A percentile compares a stretch with the other conserved stretches of the same genome.
Evolutionary conservation across 2,113 vertebrate genomes (phyloP).

Genomic region (Nycticryphes semicollaris): DNA sequence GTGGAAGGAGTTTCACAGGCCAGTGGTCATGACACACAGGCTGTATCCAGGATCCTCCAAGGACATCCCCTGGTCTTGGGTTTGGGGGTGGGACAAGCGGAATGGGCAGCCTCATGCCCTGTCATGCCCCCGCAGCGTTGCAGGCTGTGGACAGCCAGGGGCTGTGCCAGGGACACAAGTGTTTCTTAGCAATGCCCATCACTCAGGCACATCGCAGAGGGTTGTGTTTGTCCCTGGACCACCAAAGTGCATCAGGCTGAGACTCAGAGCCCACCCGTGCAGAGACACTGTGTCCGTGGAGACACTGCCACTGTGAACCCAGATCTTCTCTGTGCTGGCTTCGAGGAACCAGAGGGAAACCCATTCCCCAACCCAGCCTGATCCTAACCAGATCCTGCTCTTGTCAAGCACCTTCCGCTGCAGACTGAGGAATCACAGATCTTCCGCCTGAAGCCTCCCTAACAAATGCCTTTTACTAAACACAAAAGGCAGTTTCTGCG

Average conservation of each 20-base stretch:
- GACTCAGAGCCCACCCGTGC: accelerated
- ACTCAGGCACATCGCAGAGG: accelerated
- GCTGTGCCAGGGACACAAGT: accelerated
- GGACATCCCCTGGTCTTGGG: accelerated
- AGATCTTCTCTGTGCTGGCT: neutral
- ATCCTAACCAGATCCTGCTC: neutral
- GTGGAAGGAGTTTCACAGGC: neutral
- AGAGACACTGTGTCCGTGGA: neutral
- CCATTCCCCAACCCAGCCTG: accelerated
- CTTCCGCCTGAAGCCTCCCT: neutral
- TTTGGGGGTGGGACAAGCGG: neutral
- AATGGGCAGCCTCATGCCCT: accelerated
- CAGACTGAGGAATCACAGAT: neutral
- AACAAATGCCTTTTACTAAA: neutral
- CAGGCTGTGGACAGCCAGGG: accelerated
- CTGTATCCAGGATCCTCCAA: neutral
- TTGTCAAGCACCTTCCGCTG: constrained; percentile 7
- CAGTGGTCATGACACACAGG: accelerated
- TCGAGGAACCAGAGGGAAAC: neutral
- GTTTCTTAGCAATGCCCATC: neutral
- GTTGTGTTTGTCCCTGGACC: neutral
- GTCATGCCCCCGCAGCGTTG: accelerated
- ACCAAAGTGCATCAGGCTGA: accelerated
- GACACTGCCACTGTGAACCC: accelerated
- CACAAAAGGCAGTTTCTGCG: accelerated